Evolutionary conservation across 2,113 vertebrate species (phyloP), one percentile per base, ranked within the genome.

Genomic region (Perccottus glenii): DNA sequence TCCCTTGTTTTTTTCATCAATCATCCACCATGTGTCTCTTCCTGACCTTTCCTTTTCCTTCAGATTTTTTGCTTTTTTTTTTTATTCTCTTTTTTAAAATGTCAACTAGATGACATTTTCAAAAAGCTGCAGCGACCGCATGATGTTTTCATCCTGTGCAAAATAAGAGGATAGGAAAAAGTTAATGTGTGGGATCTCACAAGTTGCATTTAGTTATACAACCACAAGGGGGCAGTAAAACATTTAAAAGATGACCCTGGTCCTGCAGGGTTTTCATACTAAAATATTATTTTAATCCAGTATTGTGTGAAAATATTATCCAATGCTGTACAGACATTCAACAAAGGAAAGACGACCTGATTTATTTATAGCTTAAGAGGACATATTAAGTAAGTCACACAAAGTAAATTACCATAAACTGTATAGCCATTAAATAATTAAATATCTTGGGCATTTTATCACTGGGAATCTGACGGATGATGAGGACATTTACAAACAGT

Each of bases 121-220:
- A 87, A 99, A 99, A 50, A 99, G 95, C 87, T 98, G 96, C 73
- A 99, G 93, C 63, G 97, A 99, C 70, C 92, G 87, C 95, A 98
- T 97, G 91, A 99, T 98, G 84, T 99, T 99, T 84, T 98, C 96
- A 5, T 99, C 97, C 97, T 99, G 85, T 44, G 60, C 5, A 14
- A 57, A 27, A 70, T 59, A 38, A 60, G 32, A 32, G 42, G 32
- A 19, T 45, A 80, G 52, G 44, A 11, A 82, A 14, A 70, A 45
- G 61, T 53, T 64, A 49, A 55, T 9, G 3, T 27, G 43, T 27
- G 44, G 60, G 19, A 6, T 27, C 33, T 36, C 74, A 59, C 61
- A 59, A 70, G 49, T 76, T 81, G 78, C 68, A 83, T 77, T 75
- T 49, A 38, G 50, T 53, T 46, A 58, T 61, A 5, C 60, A 32